Evolutionary conservation across 2,888 invertebrate genomes (phyloP), one percentile per base, ranked within the genome.

Genomic region (Platynereis dumerilii): DNA sequence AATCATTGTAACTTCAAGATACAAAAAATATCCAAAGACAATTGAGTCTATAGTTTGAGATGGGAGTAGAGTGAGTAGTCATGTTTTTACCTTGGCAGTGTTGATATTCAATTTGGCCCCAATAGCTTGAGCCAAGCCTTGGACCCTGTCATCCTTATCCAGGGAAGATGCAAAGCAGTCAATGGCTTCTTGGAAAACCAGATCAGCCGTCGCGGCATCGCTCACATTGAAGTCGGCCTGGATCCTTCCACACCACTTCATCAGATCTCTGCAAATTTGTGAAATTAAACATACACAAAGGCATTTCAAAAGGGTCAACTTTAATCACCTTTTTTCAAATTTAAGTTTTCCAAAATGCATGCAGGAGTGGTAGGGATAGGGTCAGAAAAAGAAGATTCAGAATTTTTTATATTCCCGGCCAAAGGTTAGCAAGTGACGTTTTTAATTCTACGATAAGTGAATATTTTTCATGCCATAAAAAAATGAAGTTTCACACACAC

Each of bases 121-220:
- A 59, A 96, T 90, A 72, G 89, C 88, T 54, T 79, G 77, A 28
- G 81, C 80, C 0, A 81, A 69, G 2, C 73, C 68, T 29, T 77
- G 58, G 80, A 75, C 88, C 86, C 60, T 91, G 80, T 80, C 91
- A 2, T 70, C 89, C 86, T 64, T 88, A 0, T 91, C 84, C 29
- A 92, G 87, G 27, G 92, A 91, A 60, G 91, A 91, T 68, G 93
- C 92, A 83, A 97, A 97, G 68, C 96, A 90, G 80, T 97, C 96
- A 26, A 94, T 88, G 0, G 94, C 93, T 83, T 96, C 93, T 85
- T 68, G 78, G 58, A 80, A 76, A 17, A 93, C 89, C 10, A 73
- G 65, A 44, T 73, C 72, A 7, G 73, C 77, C 1, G 78, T 73
- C 20, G 76, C 73, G 1, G 77, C 58, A 0, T 75, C 74, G 80